phyloP scores from a whole-genome alignment of 2,888 invertebrate genomes.

The Megaustenia siamemsis region DNA sequence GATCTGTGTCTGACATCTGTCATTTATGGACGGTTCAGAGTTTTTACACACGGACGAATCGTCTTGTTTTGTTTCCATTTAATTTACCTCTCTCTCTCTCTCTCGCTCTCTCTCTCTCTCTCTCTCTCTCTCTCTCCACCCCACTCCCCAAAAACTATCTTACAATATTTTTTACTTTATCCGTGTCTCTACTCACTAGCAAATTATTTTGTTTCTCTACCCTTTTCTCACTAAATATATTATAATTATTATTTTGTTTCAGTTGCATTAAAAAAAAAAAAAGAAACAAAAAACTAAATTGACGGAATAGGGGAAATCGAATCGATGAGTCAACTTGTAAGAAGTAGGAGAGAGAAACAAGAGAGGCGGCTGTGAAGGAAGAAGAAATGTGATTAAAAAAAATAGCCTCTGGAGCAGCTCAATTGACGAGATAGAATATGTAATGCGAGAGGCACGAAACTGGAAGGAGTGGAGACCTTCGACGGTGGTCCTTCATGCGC shows the following conservation, averaged over 20 bases:
- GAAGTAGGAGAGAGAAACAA: neutral
- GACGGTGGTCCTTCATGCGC: too few relatives aligned
- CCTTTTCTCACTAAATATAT: neutral
- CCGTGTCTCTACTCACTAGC: too few relatives aligned
- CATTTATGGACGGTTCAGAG: constrained; percentile 27
- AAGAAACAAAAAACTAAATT: too few relatives aligned
- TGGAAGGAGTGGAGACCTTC: neutral
- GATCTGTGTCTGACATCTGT: constrained; percentile 42
- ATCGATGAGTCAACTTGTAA: neutral
- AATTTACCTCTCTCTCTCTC: constrained; percentile 11
- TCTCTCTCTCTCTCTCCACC: neutral
- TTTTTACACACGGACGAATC: constrained; percentile 24
- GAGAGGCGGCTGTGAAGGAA: neutral
- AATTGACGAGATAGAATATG: neutral
- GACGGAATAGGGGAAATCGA: neutral
- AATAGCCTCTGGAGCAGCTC: neutral
- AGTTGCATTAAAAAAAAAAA: neutral
- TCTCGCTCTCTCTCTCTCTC: neutral
- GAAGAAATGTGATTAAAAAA: neutral
- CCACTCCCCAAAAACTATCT: neutral
- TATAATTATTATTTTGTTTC: neutral
- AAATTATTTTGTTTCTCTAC: too few relatives aligned
- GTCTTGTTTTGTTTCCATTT: constrained; percentile 41
- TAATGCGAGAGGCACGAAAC: neutral
- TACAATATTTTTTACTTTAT: too few relatives aligned